Conservation (phyloP, 2,113 vertebrate genomes). For the Buteo buteo region DNA sequence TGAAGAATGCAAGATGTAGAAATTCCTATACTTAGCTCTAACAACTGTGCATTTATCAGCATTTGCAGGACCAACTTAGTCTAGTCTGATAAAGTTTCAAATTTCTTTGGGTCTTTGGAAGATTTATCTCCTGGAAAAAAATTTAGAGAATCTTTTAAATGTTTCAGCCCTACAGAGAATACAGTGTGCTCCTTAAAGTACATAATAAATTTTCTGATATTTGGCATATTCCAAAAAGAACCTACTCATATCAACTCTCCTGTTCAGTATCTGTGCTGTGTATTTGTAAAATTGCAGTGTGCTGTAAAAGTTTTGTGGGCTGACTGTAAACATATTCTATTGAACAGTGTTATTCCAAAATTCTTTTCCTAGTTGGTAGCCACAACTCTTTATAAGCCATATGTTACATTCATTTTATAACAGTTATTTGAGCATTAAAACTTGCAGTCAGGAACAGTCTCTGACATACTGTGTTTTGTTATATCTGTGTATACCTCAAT, state of each 20-base stretch:
- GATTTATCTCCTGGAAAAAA: background rate
- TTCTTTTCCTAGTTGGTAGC: background rate
- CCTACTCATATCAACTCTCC: background rate
- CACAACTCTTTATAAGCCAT: background rate
- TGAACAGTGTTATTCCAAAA: background rate
- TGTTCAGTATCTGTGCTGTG: background rate
- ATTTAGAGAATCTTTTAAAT: background rate
- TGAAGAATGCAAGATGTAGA: background rate
- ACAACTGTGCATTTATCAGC: background rate
- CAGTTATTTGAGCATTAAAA: background rate
- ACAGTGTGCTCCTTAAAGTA: background rate
- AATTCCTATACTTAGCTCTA: background rate
- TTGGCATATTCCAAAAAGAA: background rate
- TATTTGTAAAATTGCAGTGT: background rate
- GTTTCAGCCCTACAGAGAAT: background rate
- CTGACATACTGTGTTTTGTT: background rate
- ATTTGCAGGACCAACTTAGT: background rate
- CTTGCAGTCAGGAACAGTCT: background rate
- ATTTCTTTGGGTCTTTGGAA: background rate
- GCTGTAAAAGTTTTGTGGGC: background rate
- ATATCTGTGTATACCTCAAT: background rate
- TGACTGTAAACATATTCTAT: background rate
- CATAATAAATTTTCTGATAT: background rate
- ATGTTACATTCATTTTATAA: background rate
- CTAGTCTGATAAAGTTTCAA: background rate